Conservation (phyloP, 2,888 invertebrate species). For the Drosophila pegasa region DNA sequence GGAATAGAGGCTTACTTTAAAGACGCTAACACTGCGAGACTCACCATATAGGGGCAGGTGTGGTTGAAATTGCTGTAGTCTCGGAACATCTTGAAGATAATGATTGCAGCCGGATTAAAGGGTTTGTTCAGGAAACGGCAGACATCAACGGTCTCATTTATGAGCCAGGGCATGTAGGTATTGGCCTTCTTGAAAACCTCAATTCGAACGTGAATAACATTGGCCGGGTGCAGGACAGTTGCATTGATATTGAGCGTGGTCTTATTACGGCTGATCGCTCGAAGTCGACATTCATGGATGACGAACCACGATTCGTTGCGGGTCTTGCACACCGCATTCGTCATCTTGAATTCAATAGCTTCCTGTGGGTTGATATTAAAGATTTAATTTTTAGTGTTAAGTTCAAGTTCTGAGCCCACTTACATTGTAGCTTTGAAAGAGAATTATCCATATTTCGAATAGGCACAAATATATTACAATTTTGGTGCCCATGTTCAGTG, state of each 20-base stretch:
- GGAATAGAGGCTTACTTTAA: too few relatives aligned
- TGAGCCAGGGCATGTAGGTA: slow-evolving; percentile 49
- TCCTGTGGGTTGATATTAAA: slow-evolving; percentile 18
- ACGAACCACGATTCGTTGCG: slow-evolving; percentile 45
- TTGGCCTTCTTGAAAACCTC: slow-evolving; percentile 31
- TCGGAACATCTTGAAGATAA: neutral
- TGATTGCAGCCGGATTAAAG: neutral
- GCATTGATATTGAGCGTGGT: slow-evolving; percentile 4
- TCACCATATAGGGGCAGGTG: neutral
- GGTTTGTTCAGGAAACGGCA: neutral
- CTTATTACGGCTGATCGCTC: slow-evolving; percentile 9
- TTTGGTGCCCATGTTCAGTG: neutral
- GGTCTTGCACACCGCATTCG: slow-evolving; percentile 43
- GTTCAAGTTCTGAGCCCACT: neutral
- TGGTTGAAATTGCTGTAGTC: slow-evolving; percentile 2
- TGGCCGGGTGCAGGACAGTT: slow-evolving; percentile 17
- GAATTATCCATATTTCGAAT: neutral
- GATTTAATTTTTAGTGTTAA: neutral
- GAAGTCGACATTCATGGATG: slow-evolving; percentile 39
- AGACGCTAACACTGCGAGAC: neutral
- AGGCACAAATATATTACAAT: neutral
- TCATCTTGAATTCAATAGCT: slow-evolving; percentile 36
- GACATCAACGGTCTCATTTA: slow-evolving; percentile 21
- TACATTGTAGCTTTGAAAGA: neutral
- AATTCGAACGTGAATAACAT: slow-evolving; percentile 19